Base-by-base conservation (phyloP, 1,140 invertebrate species). In the Anadara kagoshimensis region DNA sequence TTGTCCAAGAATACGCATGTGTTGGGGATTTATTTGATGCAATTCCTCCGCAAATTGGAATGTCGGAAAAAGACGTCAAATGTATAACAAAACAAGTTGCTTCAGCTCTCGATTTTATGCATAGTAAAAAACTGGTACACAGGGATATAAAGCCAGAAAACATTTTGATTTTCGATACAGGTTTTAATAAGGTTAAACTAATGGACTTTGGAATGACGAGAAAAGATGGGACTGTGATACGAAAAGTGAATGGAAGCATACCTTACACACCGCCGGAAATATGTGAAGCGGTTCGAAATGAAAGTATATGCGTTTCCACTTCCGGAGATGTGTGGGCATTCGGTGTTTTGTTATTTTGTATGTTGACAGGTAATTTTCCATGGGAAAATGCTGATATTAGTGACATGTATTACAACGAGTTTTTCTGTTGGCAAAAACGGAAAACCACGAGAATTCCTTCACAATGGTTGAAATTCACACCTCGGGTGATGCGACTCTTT, bases 251-350 rank as follows among this genome's bases (percentile, higher is more conserved):
- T 84, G 92, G 91, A 24, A 93, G 93, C 91, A 91, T 97, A 69
- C 95, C 96, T 0, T 97, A 97, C 90, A 95, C 95, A 62, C 96
- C 97, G 26, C 97, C 97, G 2, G 97, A 98, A 92, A 94, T 98
- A 59, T 92, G 97, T 84, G 92, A 93, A 88, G 93, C 95, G 47
- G 91, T 94, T 43, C 93, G 94, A 78, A 94, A 97, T 83, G 94
- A 95, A 85, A 90, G 87, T 20, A 92, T 92, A 71, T 84, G 86
- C 5, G 94, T 96, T 24, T 92, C 94, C 85, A 93, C 94, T 68
- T 94, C 93, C 53, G 95, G 97, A 81, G 97, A 98, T 88, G 94
- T 97, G 65, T 98, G 96, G 97, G 96, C 97, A 87, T 96, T 97
- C 88, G 96, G 94, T n/a, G 94, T 98, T 81, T 94, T 98, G 69